Evolutionary conservation across 2,113 vertebrate species (phyloP).

Genomic region (Cheirogaleus medius): DNA sequence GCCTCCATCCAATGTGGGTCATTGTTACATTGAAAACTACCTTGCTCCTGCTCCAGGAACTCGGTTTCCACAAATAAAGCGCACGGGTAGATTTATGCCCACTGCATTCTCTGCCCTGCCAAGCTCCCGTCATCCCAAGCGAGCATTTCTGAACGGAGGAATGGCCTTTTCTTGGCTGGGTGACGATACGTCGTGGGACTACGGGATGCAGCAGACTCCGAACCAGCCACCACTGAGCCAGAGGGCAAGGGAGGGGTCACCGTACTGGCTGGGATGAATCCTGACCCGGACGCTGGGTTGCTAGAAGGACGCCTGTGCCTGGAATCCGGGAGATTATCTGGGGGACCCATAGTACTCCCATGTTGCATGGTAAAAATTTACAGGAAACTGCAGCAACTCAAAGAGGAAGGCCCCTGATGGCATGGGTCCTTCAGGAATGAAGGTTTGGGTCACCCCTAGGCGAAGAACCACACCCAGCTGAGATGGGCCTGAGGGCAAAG

Average conservation of each 20-base stretch:
- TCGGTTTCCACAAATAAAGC: background rate
- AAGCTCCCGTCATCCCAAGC: background rate
- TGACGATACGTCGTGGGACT: no score
- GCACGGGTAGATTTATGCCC: background rate
- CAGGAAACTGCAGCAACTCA: background rate
- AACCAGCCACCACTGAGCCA: background rate
- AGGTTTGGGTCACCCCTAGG: background rate
- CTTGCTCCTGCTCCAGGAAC: background rate
- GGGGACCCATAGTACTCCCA: no score
- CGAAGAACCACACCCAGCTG: background rate
- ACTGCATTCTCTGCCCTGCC: background rate
- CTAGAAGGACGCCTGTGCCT: background rate
- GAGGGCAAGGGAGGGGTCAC: background rate
- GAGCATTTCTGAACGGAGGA: background rate
- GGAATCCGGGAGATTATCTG: background rate
- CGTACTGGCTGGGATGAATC: no score
- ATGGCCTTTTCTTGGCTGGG: background rate
- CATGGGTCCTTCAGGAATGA: background rate
- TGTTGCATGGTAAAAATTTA: background rate
- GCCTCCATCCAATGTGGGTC: background rate
- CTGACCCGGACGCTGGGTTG: background rate
- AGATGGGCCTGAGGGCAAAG: background rate
- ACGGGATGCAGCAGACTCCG: fast-evolving
- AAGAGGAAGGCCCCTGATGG: background rate
- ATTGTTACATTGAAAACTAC: no score